These are phyloP conservation scores for Brachynemurus nebulosus DNA, from an alignment of 2,888 invertebrate genomes.

Conservation along the genomic window DNA sequence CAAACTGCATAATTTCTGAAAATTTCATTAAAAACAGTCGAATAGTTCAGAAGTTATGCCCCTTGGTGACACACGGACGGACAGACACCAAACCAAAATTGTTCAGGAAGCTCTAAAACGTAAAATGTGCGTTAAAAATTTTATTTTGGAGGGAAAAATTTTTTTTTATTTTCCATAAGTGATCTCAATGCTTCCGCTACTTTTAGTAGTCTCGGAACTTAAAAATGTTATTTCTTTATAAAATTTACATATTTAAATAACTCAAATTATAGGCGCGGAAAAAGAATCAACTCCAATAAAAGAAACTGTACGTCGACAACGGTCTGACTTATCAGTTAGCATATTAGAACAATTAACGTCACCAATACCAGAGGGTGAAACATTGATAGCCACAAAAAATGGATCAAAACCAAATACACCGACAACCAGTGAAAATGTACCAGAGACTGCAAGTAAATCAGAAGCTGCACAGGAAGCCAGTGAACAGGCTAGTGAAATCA, in stretches of 20 bases:
- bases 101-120: no score
- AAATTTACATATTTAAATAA: no score
- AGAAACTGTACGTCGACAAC: conserved; percentile 41
- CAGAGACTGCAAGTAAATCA: conserved; percentile 31
- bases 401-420: conserved; percentile 28
- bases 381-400: conserved; percentile 21
- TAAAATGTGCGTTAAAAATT: no score
- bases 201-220: background rate
- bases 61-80: no score
- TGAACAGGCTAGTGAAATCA: conserved; percentile 33
- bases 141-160: no score
- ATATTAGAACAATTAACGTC: conserved; percentile 61
- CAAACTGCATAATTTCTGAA: no score
- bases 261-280: conserved; percentile 31
- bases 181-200: no score
- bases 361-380: conserved; percentile 43
- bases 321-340: conserved; percentile 54
- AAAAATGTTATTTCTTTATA: no score
- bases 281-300: conserved; percentile 35
- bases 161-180: no score
- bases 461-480: conserved; percentile 32
- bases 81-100: no score
- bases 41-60: no score
- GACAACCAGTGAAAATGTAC: conserved; percentile 31
- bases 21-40: no score